A percentile compares a stretch with the other conserved stretches of the same genome.
These are phyloP conservation scores for Micrasema longulum DNA, from an alignment of 1,140 invertebrate genomes.

Conservation along the genomic window DNA sequence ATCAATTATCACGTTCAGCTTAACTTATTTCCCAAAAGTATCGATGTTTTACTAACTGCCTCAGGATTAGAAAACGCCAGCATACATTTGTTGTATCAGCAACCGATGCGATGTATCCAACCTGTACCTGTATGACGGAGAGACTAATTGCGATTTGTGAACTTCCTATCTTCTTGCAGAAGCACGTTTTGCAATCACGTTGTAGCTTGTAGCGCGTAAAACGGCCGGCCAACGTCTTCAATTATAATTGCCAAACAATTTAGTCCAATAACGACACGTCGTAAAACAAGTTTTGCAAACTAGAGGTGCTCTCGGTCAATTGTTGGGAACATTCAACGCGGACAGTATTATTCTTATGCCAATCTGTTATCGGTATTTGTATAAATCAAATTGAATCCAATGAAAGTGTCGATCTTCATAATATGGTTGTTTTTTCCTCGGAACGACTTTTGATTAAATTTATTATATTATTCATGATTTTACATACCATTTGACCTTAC, in stretches of 20 bases:
- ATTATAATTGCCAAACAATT: slow-evolving; percentile 20
- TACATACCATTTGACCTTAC: too few relatives aligned
- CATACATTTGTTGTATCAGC: too few relatives aligned
- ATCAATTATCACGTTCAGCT: too few relatives aligned
- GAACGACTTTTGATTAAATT: too few relatives aligned
- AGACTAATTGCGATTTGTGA: not conserved
- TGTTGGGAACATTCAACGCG: slow-evolving; percentile 11
- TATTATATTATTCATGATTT: too few relatives aligned
- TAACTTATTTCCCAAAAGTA: too few relatives aligned
- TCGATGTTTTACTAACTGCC: too few relatives aligned
- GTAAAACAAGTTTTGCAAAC: not conserved
- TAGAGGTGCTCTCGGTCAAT: slow-evolving; percentile 20
- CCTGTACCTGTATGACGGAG: not conserved
- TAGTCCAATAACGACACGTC: slow-evolving; percentile 7
- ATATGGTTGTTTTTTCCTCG: too few relatives aligned
- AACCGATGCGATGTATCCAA: not conserved
- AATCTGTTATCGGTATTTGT: not conserved
- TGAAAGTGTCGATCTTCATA: slow-evolving; percentile 21
- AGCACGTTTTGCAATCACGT: not conserved
- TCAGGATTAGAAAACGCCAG: too few relatives aligned
- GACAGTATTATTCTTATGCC: not conserved
- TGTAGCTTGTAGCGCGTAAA: not conserved
- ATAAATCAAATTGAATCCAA: not conserved
- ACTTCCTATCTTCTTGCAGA: not conserved
- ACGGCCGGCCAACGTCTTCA: not conserved